A percentile compares a stretch with the other conserved stretches of the same genome.
Evolutionary conservation across 53 echinoderm and acorn worm genomes (phyloP).

Genomic region (Mesocentrotus franciscanus): DNA sequence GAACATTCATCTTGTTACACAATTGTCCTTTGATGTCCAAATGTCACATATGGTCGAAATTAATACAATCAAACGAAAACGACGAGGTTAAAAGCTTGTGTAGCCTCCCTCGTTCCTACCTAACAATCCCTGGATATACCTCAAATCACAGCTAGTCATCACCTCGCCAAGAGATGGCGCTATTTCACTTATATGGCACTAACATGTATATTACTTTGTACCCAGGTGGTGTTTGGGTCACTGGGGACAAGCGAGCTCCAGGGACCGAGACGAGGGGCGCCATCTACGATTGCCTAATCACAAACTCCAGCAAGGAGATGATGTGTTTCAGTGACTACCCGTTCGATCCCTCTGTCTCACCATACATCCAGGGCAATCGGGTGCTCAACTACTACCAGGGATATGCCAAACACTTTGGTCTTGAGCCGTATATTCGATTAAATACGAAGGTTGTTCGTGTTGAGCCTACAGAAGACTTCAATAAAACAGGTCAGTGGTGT

Average conservation of each 20-base stretch:
- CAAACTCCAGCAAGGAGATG: constrained; percentile 89
- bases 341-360: constrained; percentile 67
- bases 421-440: constrained; percentile 71
- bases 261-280: constrained; percentile 69
- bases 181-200: no score
- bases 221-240: constrained; percentile 86
- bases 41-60: no score
- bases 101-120: no score
- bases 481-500: constrained; percentile 65
- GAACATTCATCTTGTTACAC: no score
- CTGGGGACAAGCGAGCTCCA: constrained; percentile 60
- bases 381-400: constrained; percentile 66
- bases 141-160: no score
- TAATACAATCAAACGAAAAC: no score
- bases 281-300: constrained; percentile 82
- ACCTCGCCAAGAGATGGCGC: no score
- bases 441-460: constrained; percentile 69
- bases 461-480: constrained; percentile 71
- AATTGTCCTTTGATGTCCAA: no score
- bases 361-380: constrained; percentile 69
- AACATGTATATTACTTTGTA: neutral
- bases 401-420: constrained; percentile 66
- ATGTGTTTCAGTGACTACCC: constrained; percentile 88
- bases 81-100: no score
- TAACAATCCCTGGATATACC: no score